Conservation (phyloP, 2,888 invertebrate species). For the Thymelicus sylvestris region DNA sequence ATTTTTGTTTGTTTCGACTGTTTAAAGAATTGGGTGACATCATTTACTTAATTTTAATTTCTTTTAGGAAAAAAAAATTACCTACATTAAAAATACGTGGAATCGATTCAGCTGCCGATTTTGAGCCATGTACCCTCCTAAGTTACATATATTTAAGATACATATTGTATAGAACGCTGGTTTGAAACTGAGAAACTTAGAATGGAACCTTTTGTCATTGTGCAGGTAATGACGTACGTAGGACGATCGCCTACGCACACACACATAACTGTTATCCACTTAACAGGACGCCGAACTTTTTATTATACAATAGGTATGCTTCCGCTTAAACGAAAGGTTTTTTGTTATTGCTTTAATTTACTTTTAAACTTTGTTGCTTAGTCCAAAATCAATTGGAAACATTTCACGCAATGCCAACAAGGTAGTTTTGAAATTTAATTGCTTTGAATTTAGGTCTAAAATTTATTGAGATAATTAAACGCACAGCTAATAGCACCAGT, state of each 20-base stretch:
- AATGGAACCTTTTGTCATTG: conserved; percentile 57
- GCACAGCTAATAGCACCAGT: neutral
- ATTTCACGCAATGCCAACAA: neutral
- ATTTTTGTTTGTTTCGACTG: too few species aligned
- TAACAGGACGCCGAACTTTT: conserved; percentile 30
- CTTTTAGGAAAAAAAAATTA: too few species aligned
- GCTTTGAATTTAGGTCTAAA: neutral
- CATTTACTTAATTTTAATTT: too few species aligned
- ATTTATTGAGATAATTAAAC: neutral
- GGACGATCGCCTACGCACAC: conserved; percentile 62
- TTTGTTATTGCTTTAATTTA: neutral
- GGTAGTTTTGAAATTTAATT: too few species aligned
- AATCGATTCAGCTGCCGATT: too few species aligned
- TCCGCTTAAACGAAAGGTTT: conserved; percentile 15
- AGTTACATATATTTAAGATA: too few species aligned
- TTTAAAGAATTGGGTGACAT: too few species aligned
- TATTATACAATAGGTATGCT: conserved; percentile 1
- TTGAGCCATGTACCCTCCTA: too few species aligned
- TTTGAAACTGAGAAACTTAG: conserved; percentile 53
- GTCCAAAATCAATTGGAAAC: neutral
- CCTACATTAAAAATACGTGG: too few species aligned
- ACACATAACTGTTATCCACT: conserved; percentile 47
- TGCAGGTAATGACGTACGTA: conserved; percentile 53
- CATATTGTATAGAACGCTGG: conserved; percentile 68
- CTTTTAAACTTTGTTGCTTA: neutral